A percentile compares a stretch with the other conserved stretches of the same genome.
Conservation (phyloP, 2,888 invertebrate species). For the Pristionchus maxplancki region DNA sequence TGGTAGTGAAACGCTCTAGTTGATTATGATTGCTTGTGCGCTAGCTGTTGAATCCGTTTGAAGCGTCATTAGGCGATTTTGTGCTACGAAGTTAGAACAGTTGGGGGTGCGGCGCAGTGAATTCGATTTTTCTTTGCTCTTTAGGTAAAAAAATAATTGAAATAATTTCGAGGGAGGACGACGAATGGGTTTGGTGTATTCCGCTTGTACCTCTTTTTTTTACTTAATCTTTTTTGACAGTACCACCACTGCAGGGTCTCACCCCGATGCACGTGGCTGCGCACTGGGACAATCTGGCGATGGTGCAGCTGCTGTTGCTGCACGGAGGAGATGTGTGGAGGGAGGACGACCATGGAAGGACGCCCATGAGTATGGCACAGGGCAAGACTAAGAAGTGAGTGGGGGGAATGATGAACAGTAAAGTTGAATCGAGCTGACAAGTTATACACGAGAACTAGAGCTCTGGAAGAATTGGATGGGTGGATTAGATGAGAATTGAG, state of each 20-base stretch:
- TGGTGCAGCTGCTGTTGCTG: slow-evolving; percentile 61
- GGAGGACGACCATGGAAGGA: slow-evolving; percentile 54
- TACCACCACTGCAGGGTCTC: slow-evolving; percentile 53
- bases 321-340: slow-evolving; percentile 59
- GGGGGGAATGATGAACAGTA: not conserved
- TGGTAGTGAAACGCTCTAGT: not conserved
- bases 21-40: no score
- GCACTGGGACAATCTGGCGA: slow-evolving; percentile 63
- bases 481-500: no score
- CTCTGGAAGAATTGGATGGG: no score
- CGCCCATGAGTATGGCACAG: slow-evolving; percentile 47
- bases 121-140: not conserved
- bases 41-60: no score
- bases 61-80: not conserved
- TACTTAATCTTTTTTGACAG: no score
- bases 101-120: not conserved
- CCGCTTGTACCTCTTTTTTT: no score
- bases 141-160: not conserved
- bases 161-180: no score
- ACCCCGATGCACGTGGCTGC: slow-evolving; percentile 65
- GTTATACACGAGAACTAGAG: no score
- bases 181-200: no score
- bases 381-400: slow-evolving; percentile 51
- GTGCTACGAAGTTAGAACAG: not conserved
- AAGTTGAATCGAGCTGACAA: no score